Evolutionary conservation across 2,113 vertebrate genomes (phyloP), one percentile per base, ranked within the genome.

Genomic region (Salminus brasiliensis): DNA sequence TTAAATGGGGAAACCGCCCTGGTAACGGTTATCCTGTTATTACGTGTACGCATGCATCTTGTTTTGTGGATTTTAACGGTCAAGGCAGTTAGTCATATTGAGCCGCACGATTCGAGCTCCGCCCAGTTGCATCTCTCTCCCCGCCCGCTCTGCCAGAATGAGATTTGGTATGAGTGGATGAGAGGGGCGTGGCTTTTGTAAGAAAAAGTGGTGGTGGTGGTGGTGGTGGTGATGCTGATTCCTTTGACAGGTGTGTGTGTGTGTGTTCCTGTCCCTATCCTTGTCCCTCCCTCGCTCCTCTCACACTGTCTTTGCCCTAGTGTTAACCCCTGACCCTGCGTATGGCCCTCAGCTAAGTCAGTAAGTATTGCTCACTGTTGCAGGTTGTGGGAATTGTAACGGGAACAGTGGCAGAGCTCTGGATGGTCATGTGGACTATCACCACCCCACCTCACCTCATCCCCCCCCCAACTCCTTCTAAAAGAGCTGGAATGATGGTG

Each of bases 21-120:
- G 62, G 2, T 47, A 66, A 72, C 74, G 47, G 70, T 73, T 74
- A 21, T 81, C 74, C 49, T 53, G 27, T 59, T 84, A 86, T 84
- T 57, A 80, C 59, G 80, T 86, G 30, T 62, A 66, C 9, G n/a
- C n/a, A n/a, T 39, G 34, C 34, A 23, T 30, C 23, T 41, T 47
- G 36, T 39, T 78, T 18, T 68, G 36, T 27, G 41, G 18, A 73
- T 80, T 55, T 55, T 66, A 74, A 73, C 43, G 27, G 80, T 49
- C 27, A 65, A n/a, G 23, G 1, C 11, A 55, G 32, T 70, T 78
- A 78, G 81, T 79, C 74, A 63, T 78, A 60, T 62, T 9, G 43
- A 21, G 41, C 36, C 2, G 0, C 9, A 23, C 23, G 25, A n/a
- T n/a, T n/a, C n/a, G 25, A 49, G 47, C 65, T 49, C 23, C 25